Evolutionary conservation across 2,888 invertebrate genomes (phyloP).

Genomic region (Malachius bipustulatus): DNA sequence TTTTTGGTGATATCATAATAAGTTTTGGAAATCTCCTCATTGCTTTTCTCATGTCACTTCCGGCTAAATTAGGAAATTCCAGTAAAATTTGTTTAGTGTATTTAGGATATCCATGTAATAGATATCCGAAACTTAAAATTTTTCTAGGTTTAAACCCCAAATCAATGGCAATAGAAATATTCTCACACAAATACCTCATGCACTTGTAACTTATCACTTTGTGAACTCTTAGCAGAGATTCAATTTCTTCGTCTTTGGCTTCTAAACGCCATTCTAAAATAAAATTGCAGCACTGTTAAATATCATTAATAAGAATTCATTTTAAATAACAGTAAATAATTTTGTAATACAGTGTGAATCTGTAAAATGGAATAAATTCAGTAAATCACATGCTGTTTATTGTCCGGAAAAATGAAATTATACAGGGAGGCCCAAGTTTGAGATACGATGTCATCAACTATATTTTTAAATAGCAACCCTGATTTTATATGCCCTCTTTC

Average conservation of each 20-base stretch:
- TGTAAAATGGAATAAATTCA: no score
- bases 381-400: no score
- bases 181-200: conserved; percentile 41
- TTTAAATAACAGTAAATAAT: no score
- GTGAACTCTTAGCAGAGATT: conserved; percentile 32
- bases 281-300: no score
- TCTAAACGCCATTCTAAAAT: conserved; percentile 37
- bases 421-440: no score
- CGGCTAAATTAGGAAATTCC: conserved; percentile 43
- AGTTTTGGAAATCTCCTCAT: conserved; percentile 49
- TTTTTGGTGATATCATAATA: conserved; percentile 45
- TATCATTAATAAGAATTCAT: no score
- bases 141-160: conserved; percentile 43
- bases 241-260: conserved; percentile 30
- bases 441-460: no score
- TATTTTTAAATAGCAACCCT: no score
- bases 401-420: no score
- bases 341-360: no score
- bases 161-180: conserved; percentile 43
- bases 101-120: conserved; percentile 46
- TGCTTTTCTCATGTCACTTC: conserved; percentile 43
- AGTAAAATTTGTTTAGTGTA: conserved; percentile 45
- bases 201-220: conserved; percentile 36
- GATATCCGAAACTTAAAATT: conserved; percentile 47
- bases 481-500: no score